Base-by-base conservation (phyloP, 1,140 invertebrate genomes). In the Diorhabda elongata region DNA sequence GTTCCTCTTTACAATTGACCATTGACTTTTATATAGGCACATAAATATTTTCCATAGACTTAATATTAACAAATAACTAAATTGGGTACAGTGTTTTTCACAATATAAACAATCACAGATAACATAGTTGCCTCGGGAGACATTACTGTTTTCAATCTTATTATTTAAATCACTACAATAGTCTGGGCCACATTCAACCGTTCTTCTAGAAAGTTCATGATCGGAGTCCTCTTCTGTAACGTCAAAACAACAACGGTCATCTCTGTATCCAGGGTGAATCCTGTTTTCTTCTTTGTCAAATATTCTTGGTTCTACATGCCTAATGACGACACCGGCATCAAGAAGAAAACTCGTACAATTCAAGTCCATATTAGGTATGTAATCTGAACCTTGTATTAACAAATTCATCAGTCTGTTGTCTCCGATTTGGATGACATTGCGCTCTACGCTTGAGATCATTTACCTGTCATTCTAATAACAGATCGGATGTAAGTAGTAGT, bases 41-140 rank as follows among this genome's bases (percentile, higher is more conserved):
- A 47, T 67, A 67, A 67, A 67, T 47, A 67, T 60, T 67, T 45
- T 67, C 57, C 57, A 60, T 65, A 65, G 58, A 65, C 56, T 65
- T 58, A 65, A 59, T 60, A 60, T 45, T 60, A 67, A 9, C 59
- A 67, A 60, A 67, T 60, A 60, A 67, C 65, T 67, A 67, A 42
- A 59, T 58, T 11, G 47, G 26, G 47, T 65, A 45, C 64, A 65
- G 65, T 67, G 57, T 67, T 67, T 67, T 60, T 67, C 58, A 67
- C 57, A 67, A 67, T 60, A 44, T 67, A 67, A 67, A 67, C 65
- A 67, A 67, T 67, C 65, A 67, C 65, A 67, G 65, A 67, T 67
- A 67, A 67, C 58, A 60, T 47, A 58, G 57, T 67, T 47, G 57
- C 58, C 58, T 43, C 11, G 41, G 65, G 26, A 41, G 59, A 43